These are phyloP conservation scores for Cacoxenus indagator DNA, from an alignment of 2,888 invertebrate genomes.

Conservation along the genomic window DNA sequence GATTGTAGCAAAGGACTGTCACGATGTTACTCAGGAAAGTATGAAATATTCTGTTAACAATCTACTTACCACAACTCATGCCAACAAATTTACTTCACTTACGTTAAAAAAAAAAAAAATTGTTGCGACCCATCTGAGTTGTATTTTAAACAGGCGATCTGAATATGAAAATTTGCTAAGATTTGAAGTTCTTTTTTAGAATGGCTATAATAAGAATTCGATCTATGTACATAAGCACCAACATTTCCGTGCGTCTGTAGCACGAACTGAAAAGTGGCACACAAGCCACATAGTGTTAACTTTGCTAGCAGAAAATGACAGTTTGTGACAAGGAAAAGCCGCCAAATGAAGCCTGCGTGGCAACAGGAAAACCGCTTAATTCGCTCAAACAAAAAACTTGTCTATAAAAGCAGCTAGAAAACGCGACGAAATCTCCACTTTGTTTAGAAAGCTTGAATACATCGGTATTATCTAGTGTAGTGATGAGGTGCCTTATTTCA, in stretches of 20 bases:
- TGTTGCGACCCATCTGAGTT: too few species aligned
- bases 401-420: neutral
- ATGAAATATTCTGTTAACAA: too few species aligned
- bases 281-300: neutral
- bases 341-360: neutral
- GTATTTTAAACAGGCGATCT: too few species aligned
- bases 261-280: neutral
- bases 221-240: too few species aligned
- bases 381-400: neutral
- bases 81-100: too few species aligned
- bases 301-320: slow-evolving; percentile 3
- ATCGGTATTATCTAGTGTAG: neutral
- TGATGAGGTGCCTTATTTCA: neutral
- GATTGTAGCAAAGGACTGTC: too few species aligned
- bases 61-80: too few species aligned
- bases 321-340: neutral
- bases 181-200: too few species aligned
- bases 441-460: neutral
- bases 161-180: too few species aligned
- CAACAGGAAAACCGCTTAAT: neutral
- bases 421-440: neutral
- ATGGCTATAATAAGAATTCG: too few species aligned
- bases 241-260: neutral
- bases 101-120: too few species aligned
- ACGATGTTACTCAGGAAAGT: too few species aligned